Evolutionary conservation across 2,797 vertebrate species (phyloP), one percentile per base, ranked within the genome.

Genomic region (Coccyzus lansbergi): DNA sequence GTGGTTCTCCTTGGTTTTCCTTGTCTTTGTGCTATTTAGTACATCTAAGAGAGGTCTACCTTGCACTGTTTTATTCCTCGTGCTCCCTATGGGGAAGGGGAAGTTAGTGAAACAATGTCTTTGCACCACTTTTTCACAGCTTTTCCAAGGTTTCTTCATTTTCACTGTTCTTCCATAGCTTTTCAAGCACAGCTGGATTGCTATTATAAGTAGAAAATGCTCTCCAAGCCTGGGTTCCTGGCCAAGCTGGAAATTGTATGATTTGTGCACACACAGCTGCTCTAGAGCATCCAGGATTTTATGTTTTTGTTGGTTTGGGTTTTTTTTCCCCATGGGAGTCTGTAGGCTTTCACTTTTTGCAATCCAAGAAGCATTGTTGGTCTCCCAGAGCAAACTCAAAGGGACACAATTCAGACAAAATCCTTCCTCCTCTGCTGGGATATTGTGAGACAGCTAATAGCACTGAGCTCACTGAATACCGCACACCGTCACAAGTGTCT

Each of bases 201-300:
- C 87, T 93, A 75, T 90, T 88, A 17, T 82, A 74, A 74, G 36
- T 49, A 81, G 82, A 92, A 93, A 90, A 93, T 76, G 51, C 87
- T 93, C 69, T 68, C 42, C 65, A 65, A 77, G 64, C 62, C 52
- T 69, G 46, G 18, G 55, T 88, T 92, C 56, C 79, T 53, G 44
- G 72, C 89, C 87, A 93, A 83, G 56, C 55, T 62, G 42, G 40
- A 72, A 51, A 34, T 17, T 81, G 34, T 38, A 44, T 62, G 34
- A 75, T 80, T 81, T 78, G 33, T 83, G 49, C 33, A 19, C 38
- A 33, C 53, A 38, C 44, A 81, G 84, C 53, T 89, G 88, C 53
- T 69, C 38, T 75, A 72, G 55, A 92, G 76, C 63, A 69, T 63
- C 67, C 82, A 90, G 51, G 76, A 65, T 19, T 51, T 51, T 75